Evolutionary conservation across 2,888 invertebrate genomes (phyloP), one percentile per base, ranked within the genome.

Genomic region (Drosophila picticornis): DNA sequence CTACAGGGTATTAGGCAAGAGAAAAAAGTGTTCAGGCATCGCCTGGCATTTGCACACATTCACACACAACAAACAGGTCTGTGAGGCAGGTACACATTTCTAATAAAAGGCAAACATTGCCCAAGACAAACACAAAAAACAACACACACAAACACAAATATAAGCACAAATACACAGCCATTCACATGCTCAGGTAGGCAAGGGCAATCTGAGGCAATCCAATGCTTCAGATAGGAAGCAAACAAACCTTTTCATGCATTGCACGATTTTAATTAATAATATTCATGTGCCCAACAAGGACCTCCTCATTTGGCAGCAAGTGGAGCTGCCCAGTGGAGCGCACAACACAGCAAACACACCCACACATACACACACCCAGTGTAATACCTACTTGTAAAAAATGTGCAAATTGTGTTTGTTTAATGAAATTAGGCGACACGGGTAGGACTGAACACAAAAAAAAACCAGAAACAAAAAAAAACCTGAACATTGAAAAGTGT

Each of bases 231-330:
- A 67, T 69, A 51, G 68, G 57, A 62, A 64, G 75, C 76, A 81
- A 87, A 80, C 75, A 75, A 83, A 77, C 80, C 80, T 73, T 88
- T 84, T 82, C 73, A 90, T 89, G 81, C 89, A 80, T 73, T 77
- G 88, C 90, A 90, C 91, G 89, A 88, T 89, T 91, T 90, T 90
- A 90, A 90, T 90, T 90, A 91, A 90, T 87, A 90, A 81, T 81
- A 78, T 87, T 77, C 87, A 75, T 80, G 83, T 75, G 68, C 46
- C 56, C 38, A 43, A 9, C 25, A 55, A 32, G 40, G 32, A 46
- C 55, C 68, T 48, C 6, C 68, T 40, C 32, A 68, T 50, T 67
- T 71, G 56, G 56, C 60, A 68, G 53, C 50, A 31, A 27, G 52
- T 50, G n/a, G 38, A 51, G n/a, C 53, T 40, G 50, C 36, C 53